Evolutionary conservation across 2,113 vertebrate species (phyloP).

Genomic region (Dermatemys mawii): DNA sequence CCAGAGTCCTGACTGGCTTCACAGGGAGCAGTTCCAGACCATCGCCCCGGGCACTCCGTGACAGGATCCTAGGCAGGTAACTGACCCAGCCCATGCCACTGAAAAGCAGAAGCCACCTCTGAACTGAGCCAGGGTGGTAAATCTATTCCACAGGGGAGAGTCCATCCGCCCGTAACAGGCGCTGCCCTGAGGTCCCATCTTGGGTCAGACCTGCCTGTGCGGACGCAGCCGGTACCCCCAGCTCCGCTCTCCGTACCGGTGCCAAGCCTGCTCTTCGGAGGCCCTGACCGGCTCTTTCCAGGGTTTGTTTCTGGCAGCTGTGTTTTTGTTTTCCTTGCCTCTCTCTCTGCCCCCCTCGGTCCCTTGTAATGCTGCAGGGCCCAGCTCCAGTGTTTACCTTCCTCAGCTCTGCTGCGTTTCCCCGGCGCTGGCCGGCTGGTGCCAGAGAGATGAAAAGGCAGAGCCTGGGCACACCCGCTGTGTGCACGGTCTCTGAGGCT

Average conservation of each 20-base stretch:
- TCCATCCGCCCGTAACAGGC: too few relatives aligned
- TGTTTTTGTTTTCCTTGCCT: slow-evolving; percentile 76
- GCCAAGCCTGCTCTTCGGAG: slow-evolving; percentile 62
- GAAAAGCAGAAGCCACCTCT: neutral
- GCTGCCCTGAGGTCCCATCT: too few relatives aligned
- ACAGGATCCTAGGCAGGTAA: too few relatives aligned
- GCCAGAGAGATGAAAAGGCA: slow-evolving; percentile 76
- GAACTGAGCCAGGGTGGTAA: too few relatives aligned
- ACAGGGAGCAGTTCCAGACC: too few relatives aligned
- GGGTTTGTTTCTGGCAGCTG: slow-evolving; percentile 76
- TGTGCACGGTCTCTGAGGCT: slow-evolving; percentile 62
- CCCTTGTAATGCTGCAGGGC: slow-evolving; percentile 61
- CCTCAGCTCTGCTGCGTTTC: slow-evolving; percentile 36
- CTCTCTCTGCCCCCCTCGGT: slow-evolving; percentile 41
- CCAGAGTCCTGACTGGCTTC: too few relatives aligned
- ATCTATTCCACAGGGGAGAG: neutral
- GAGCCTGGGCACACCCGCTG: slow-evolving; percentile 24
- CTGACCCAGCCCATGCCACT: neutral
- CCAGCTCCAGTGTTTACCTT: slow-evolving; percentile 71
- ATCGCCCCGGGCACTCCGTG: too few relatives aligned
- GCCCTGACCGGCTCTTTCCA: slow-evolving; percentile 67
- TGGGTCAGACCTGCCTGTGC: neutral
- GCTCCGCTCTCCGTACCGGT: slow-evolving; percentile 1
- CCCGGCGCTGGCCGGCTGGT: slow-evolving; percentile 8
- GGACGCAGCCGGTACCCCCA: neutral